A percentile compares a stretch with the other conserved stretches of the same genome.
Conservation (phyloP, 2,888 invertebrate species). For the Leptothorax acervorum region DNA sequence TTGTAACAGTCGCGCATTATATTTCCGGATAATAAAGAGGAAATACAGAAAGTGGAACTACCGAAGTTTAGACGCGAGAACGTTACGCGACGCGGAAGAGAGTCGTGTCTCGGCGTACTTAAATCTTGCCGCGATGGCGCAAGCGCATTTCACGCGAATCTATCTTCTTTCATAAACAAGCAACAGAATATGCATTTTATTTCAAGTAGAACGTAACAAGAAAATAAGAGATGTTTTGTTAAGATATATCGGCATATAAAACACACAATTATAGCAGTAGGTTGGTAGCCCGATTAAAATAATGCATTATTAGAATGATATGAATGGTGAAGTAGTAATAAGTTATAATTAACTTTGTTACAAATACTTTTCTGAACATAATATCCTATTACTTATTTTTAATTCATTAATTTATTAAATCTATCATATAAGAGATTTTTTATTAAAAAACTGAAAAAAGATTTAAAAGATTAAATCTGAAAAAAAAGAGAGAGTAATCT, state of each 20-base stretch:
- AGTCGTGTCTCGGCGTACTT: background rate
- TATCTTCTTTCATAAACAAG: background rate
- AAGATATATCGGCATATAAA: background rate
- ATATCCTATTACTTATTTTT: background rate
- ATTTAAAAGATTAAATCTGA: background rate
- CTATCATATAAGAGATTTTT: background rate
- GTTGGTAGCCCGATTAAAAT: background rate
- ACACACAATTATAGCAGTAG: background rate
- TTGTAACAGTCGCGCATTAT: slow-evolving; percentile 41
- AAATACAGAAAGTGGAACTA: slow-evolving; percentile 41
- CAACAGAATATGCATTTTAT: slow-evolving; percentile 4
- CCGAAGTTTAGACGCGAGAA: slow-evolving; percentile 29
- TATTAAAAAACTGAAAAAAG: too few relatives aligned
- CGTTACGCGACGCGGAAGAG: background rate
- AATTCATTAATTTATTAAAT: background rate
- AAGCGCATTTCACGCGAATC: background rate
- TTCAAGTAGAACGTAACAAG: background rate
- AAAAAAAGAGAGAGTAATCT: background rate
- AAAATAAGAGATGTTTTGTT: background rate
- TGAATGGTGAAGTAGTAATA: background rate
- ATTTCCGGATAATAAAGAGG: slow-evolving; percentile 37
- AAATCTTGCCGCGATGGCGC: slow-evolving; percentile 1
- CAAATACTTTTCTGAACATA: background rate
- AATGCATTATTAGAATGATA: background rate
- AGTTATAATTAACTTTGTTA: background rate